Percentiles rank a stretch among this genome's conserved stretches.
Evolutionary conservation across 2,113 vertebrate species (phyloP).

Genomic region (Muscicapa adusta): DNA sequence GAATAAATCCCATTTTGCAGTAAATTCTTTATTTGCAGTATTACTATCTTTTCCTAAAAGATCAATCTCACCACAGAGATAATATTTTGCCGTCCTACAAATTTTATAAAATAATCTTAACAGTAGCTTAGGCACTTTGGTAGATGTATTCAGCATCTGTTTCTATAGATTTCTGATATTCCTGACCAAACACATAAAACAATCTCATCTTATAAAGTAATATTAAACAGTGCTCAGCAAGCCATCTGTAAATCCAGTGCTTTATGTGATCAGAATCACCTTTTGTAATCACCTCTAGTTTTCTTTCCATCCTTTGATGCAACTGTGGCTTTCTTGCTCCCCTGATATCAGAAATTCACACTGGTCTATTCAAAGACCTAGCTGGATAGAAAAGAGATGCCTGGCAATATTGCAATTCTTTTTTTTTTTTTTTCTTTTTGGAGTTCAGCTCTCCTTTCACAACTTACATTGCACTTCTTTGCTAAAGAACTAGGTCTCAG

Average conservation of each 20-base stretch:
- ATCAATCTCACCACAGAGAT: not conserved
- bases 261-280: not conserved
- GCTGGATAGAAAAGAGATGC: not conserved
- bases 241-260: not conserved
- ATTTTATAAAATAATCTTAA: not conserved
- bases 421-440: not conserved
- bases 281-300: not conserved
- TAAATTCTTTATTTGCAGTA: not conserved
- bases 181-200: not conserved
- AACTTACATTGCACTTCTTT: not conserved
- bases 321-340: not conserved
- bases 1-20: not conserved
- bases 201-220: not conserved
- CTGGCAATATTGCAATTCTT: not conserved
- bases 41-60: not conserved
- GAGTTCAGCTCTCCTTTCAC: not conserved
- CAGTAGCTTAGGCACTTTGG: not conserved
- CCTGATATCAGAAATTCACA: not conserved
- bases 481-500: not conserved
- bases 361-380: not conserved
- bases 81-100: not conserved
- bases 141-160: not conserved
- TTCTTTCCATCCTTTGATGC: not conserved
- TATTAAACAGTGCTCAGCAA: not conserved
- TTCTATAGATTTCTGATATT: conserved; percentile 23